Evolutionary conservation across 1,140 invertebrate species (phyloP), one percentile per base, ranked within the genome.

Genomic region (Penaeus vannamei): DNA sequence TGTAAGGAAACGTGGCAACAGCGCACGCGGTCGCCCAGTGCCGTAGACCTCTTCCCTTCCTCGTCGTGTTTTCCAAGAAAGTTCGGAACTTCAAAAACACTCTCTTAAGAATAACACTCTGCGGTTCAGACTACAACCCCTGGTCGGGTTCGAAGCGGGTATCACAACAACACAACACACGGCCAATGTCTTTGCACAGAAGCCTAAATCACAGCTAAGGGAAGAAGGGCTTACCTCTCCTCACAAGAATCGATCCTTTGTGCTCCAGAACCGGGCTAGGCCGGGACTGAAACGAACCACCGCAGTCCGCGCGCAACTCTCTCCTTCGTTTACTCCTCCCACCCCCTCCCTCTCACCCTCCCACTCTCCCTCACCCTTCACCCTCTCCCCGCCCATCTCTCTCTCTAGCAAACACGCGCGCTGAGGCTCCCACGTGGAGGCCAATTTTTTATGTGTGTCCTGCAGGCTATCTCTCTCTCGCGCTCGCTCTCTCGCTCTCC

Each of bases 281-380:
- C 80, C 86, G 80, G 86, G 86, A 88, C 86, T 88, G 86, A 88
- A 83, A 88, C 86, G 80, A 88, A 80, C 80, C 86, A 88, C 86
- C 80, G 86, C 86, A 88, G 86, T 84, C 84, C 86, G 72, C 86
- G 46, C 86, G 62, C 86, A 87, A 84, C 86, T 88, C 86, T 88
- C 86, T 88, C 86, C 42, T 53, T 87, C 85, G 32, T 80, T 86
- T 80, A 29, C 77, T 80, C 77, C 60, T 66, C 79, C 79, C 85
- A 46, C 85, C 42, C 32, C 36, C 61, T 29, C 36, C 53, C 84
- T 77, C 84, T 32, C 84, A 32, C 66, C 60, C 84, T n/a, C 84
- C 72, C 84, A 53, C 69, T 32, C 46, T 59, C 66, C 60, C 69
- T 53, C 26, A 61, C 85, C 69, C 79, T 60, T 42, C 14, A 69